Evolutionary conservation across 2,888 invertebrate genomes (phyloP), one percentile per base, ranked within the genome.

Genomic region (Agrochola circellaris): DNA sequence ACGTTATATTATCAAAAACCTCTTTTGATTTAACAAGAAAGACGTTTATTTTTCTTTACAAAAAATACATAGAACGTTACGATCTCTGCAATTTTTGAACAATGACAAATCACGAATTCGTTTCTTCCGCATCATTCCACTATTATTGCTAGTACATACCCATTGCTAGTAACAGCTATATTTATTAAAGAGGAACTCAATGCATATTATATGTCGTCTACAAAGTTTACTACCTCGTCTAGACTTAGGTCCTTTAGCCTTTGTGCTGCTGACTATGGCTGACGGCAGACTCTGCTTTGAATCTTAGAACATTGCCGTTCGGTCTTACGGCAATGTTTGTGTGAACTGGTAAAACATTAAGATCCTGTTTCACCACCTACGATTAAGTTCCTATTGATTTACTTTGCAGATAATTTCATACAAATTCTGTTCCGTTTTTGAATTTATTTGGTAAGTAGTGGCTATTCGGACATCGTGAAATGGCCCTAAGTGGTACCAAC

Each of bases 161-260:
- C 11, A 34, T 23, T 54, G n/a, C 11, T 38, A 45, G 51, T 34
- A 26, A 68, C 62, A 20, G 42, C 20, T 34, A 60, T 79, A 74
- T 75, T 80, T 83, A 73, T 64, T 69, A 30, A 54, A 62, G 23
- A 11, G 30, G 17, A 72, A 51, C 61, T 56, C 48, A 23, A 42
- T 76, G 66, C 69, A 75, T 79, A 66, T 79, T 67, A 79, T 79
- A 75, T 73, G 38, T 34, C 69, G 83, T 80, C 73, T 83, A 51
- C 72, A 26, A 83, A 83, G 76, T 83, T 83, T 80, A 83, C 34
- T 56, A 30, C 38, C 30, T 56, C 45, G 82, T 82, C 83, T 83
- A 83, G 82, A 83, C 83, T 62, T 11, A 2, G 45, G 58, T 79
- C 45, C 66, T 69, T 66, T 48, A 66, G 75, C 76, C 48, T 71